Conservation (phyloP, 2,797 vertebrate species). For the Channallabes apus region DNA sequence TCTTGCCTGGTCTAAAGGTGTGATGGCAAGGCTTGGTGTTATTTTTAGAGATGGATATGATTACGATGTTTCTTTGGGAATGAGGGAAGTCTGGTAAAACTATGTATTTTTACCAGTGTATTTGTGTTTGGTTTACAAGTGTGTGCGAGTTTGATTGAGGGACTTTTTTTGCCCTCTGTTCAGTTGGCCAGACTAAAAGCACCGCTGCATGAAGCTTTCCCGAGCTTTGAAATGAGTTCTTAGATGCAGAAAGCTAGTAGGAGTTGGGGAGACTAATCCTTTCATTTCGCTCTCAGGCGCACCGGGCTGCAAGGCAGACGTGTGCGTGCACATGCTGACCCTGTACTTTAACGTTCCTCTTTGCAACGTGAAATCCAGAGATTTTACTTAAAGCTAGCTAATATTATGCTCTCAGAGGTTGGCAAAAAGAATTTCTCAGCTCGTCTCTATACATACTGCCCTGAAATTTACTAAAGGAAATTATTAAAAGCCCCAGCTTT, state of each 20-base stretch:
- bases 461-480: background rate
- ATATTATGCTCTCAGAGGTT: conserved; percentile 4
- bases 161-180: conserved; percentile 7
- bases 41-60: background rate
- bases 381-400: conserved; percentile 29
- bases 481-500: background rate
- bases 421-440: conserved; percentile 21
- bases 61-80: background rate
- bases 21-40: background rate
- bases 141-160: background rate
- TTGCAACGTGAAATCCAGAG: conserved; percentile 20
- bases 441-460: conserved; percentile 1
- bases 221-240: conserved; percentile 32
- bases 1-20: background rate
- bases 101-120: background rate
- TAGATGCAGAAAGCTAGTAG: conserved; percentile 3
- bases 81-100: background rate
- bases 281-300: conserved; percentile 44
- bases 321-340: background rate
- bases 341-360: conserved; percentile 29
- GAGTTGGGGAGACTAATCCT: conserved; percentile 49
- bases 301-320: conserved; percentile 30
- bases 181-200: conserved; percentile 18
- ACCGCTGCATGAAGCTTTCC: conserved; percentile 4
- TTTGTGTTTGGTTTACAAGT: conserved; percentile 8